Evolutionary conservation across 2,797 vertebrate genomes (phyloP), one percentile per base, ranked within the genome.

Genomic region (Paedocypris micromegethes): DNA sequence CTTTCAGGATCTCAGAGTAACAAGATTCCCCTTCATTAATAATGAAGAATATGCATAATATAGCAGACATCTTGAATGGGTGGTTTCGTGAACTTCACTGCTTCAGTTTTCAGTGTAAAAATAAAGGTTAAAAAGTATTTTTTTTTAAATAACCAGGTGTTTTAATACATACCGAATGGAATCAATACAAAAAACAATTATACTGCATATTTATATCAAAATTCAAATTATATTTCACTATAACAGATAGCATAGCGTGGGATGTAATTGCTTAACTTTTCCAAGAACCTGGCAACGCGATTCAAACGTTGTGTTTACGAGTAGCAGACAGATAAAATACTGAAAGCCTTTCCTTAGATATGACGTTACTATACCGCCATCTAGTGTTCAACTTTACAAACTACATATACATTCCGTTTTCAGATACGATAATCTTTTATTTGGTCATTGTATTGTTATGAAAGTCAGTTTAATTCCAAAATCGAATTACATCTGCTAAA

Each of bases 11-110:
- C 79, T 82, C 74, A 81, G 82, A 72, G 89, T 86, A 90, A 89
- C 84, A 86, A 81, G 88, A 91, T 80, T 86, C 88, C 83, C 76
- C 71, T 73, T 60, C 80, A 88, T 91, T 79, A 89, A 90, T 90
- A 88, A 89, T 90, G 82, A 84, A 90, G 86, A 61, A 65, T 79
- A 86, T 87, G 86, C 84, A 87, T 89, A 88, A 90, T 88, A 80
- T 80, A 88, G 80, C 78, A 73, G 72, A 78, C 79, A 78, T 80
- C 76, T 77, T 76, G 68, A 74, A 78, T 63, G 65, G 65, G 51
- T 51, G 63, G 6, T 81, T 83, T 80, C 81, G 72, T 70, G 59
- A 61, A 63, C 73, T 74, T 77, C 73, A 84, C 78, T 75, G 66
- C 73, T 75, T 79, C 77, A 79, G 80, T 75, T 67, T 58, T 46